Evolutionary conservation across 2,888 invertebrate genomes (phyloP).

Genomic region (Athalia rosae): DNA sequence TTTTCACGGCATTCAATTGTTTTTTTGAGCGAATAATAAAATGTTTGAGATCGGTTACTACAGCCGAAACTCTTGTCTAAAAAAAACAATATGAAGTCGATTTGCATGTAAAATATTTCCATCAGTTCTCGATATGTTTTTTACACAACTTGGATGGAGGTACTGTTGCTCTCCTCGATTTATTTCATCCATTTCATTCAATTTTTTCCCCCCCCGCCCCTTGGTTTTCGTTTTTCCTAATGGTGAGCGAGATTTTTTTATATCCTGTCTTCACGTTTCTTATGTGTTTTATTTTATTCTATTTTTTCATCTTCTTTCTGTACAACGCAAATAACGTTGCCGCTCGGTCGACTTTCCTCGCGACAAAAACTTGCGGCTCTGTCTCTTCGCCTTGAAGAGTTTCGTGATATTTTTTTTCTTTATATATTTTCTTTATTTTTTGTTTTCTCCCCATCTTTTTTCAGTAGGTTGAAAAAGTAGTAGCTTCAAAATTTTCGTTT

Average conservation of each 20-base stretch:
- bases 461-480: background rate
- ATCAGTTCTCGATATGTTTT: constrained; percentile 1
- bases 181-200: background rate
- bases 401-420: too few relatives aligned
- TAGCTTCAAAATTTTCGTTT: background rate
- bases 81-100: background rate
- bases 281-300: too few relatives aligned
- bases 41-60: background rate
- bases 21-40: background rate
- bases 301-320: too few relatives aligned
- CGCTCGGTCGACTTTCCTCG: too few relatives aligned
- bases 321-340: too few relatives aligned
- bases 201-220: background rate
- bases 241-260: too few relatives aligned
- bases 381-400: too few relatives aligned
- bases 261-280: too few relatives aligned
- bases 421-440: background rate
- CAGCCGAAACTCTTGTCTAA: background rate
- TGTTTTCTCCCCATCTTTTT: background rate
- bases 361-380: too few relatives aligned
- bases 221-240: too few relatives aligned
- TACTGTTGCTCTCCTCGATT: background rate
- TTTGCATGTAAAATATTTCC: background rate
- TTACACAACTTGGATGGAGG: background rate
- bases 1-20: background rate